Conservation (phyloP, 2,888 invertebrate species). For the Drosophila barbarae region DNA sequence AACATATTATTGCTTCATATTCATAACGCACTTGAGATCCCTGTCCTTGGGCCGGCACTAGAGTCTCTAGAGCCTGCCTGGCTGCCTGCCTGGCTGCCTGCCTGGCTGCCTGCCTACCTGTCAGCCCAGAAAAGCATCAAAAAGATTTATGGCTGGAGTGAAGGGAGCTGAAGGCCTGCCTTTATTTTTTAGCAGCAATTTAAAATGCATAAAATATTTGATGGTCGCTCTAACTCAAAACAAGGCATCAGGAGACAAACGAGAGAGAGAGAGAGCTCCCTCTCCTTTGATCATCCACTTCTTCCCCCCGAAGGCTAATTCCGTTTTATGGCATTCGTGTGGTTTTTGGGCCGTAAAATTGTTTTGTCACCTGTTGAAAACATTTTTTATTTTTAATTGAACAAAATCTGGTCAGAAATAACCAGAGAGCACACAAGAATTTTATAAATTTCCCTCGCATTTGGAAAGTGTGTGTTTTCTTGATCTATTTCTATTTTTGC, state of each 20-base stretch:
- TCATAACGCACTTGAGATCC: conserved; percentile 58
- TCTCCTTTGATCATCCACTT: conserved; percentile 14
- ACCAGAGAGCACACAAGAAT: conserved; percentile 30
- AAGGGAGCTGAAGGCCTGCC: conserved; percentile 20
- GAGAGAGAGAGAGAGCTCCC: not conserved
- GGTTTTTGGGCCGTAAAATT: conserved; percentile 57
- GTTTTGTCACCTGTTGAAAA: conserved; percentile 76
- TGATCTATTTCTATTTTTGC: conserved; percentile 25
- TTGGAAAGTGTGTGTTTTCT: conserved; percentile 5
- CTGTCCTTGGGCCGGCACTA: conserved; percentile 53
- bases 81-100: not conserved
- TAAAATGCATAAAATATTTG: conserved; percentile 65
- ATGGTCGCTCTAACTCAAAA: conserved; percentile 42
- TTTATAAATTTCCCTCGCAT: conserved; percentile 56
- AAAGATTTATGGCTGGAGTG: conserved; percentile 52
- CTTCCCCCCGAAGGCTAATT: conserved; percentile 37
- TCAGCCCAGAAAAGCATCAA: conserved; percentile 9
- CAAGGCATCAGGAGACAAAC: conserved; percentile 25
- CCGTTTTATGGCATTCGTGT: conserved; percentile 45
- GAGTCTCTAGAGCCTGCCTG: not conserved
- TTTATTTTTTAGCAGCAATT: conserved; percentile 59
- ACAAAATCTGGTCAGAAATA: conserved; percentile 26
- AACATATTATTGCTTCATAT: conserved; percentile 68
- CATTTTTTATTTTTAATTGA: conserved; percentile 67
- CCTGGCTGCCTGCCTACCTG: conserved; percentile 13